Evolutionary conservation across 2,888 invertebrate genomes (phyloP).

Genomic region (Frankliniella fusca): DNA sequence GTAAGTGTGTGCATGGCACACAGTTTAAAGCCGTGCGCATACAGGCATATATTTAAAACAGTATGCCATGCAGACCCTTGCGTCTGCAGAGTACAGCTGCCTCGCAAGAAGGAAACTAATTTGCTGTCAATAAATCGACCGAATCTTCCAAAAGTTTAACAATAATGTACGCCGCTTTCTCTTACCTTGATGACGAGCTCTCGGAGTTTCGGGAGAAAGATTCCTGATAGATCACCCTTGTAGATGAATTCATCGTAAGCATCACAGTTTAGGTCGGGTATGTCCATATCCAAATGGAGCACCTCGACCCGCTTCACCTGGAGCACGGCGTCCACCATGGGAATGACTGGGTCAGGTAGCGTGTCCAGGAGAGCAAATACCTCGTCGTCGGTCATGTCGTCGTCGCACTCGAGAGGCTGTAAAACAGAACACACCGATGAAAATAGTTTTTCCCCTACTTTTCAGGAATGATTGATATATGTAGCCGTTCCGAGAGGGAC

Average conservation of each 20-base stretch:
- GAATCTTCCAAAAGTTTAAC: too few species aligned
- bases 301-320: constrained; percentile 6
- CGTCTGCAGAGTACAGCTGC: too few species aligned
- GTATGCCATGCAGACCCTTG: too few species aligned
- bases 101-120: too few species aligned
- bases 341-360: not conserved
- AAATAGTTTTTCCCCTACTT: not conserved
- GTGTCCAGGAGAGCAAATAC: not conserved
- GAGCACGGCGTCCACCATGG: constrained; percentile 8
- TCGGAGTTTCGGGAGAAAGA: constrained; percentile 9
- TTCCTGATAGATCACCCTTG: not conserved
- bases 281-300: not conserved
- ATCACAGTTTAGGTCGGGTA: not conserved
- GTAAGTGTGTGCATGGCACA: too few species aligned
- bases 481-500: too few species aligned
- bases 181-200: not conserved
- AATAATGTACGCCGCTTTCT: not conserved
- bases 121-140: too few species aligned
- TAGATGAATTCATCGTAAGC: not conserved
- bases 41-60: too few species aligned
- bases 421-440: not conserved
- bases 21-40: too few species aligned
- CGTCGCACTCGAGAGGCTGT: not conserved
- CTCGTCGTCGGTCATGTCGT: constrained; percentile 7
- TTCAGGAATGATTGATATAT: not conserved